Evolutionary conservation across 2,888 invertebrate genomes (phyloP), one percentile per base, ranked within the genome.

Genomic region (Periphyllus acericola): DNA sequence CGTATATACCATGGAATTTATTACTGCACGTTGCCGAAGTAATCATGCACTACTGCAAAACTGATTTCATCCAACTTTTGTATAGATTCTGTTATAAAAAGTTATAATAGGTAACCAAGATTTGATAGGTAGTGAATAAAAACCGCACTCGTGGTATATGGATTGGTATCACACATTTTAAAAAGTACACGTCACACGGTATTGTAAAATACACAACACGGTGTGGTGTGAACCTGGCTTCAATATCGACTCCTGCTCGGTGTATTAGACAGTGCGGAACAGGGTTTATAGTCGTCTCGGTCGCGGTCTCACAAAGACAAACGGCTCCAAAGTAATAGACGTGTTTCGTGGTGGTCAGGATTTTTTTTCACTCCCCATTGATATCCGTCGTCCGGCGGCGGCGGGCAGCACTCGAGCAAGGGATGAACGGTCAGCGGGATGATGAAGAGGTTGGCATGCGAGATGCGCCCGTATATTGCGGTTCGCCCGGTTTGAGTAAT

Each of bases 401-500:
- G 72, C 17, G 68, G 68, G 17, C 17, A 11, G 46, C 14, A 11
- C 3, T 46, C 1, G 46, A 14, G 46, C 46, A 14, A 46, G 14
- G 36, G n/a, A 55, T 34, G 84, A 36, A 40, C 55, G 46, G 46
- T 25, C 29, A 29, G 80, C 25, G 25, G 80, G 9, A 25, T 76
- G 86, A 86, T 36, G 86, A 68, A 75, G 83, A 21, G 79, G 81
- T 76, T 46, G 86, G 75, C 68, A 81, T n/a, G 87, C 72, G 71
- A 68, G 52, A 78, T 52, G 52, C 46, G 55, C 14, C 46, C 74
- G 75, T 75, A 36, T 72, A 46, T 66, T 52, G 85, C 78, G 85
- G 78, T 85, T 19, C 46, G 34, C 78, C 68, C 85, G 85, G 46
- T 79, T 85, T 72, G 79, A 86, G 71, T 86, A 71, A 86, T 85